Conservation (phyloP, 2,797 vertebrate genomes). For the Sitta carolinensis region DNA sequence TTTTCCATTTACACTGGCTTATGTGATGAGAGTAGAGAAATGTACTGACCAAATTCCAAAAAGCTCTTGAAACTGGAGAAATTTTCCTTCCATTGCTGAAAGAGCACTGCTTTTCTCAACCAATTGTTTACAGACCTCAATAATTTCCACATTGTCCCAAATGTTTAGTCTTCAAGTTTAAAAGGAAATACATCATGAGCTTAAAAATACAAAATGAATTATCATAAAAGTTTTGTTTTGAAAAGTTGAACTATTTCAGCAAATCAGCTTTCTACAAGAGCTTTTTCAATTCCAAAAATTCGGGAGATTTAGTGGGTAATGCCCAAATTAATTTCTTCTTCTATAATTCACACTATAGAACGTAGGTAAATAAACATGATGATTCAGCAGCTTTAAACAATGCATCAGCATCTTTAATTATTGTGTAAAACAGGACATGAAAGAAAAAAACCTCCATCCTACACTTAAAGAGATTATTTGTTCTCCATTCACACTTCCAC, state of each 20-base stretch:
- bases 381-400: neutral
- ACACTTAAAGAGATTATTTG: neutral
- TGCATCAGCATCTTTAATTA: neutral
- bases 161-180: conserved; percentile 80
- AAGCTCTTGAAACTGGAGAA: conserved; percentile 78
- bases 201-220: neutral
- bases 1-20: neutral
- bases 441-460: neutral
- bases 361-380: neutral
- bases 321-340: neutral
- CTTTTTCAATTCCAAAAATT: neutral
- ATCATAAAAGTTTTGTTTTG: neutral
- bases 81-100: conserved; percentile 71
- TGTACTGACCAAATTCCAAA: neutral
- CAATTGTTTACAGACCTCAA: conserved; percentile 87
- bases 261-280: neutral
- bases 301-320: neutral
- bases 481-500: neutral
- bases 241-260: neutral
- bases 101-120: conserved; percentile 80
- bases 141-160: conserved; percentile 84
- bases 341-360: neutral
- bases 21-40: neutral
- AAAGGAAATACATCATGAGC: conserved; percentile 13
- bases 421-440: neutral